phyloP scores from a whole-genome alignment of 1,140 invertebrate species.

The Drosophila simulans region DNA sequence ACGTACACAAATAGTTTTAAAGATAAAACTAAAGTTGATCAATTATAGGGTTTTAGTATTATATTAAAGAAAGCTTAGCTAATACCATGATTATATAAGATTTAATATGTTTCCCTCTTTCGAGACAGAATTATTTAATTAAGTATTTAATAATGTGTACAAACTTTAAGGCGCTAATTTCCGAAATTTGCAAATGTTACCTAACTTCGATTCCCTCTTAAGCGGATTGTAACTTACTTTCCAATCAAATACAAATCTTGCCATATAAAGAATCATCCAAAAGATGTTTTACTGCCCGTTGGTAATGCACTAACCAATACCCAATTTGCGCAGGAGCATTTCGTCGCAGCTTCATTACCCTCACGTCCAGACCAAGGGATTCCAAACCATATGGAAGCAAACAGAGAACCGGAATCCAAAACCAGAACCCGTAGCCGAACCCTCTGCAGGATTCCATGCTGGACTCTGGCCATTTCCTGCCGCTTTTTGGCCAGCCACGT shows the following conservation, averaged over 20 bases:
- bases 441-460: conserved; percentile 20
- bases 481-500: conserved; percentile 55
- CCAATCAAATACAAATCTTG: conserved; percentile 10
- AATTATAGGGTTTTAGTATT: not conserved
- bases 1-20: not conserved
- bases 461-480: conserved; percentile 25
- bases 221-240: not conserved
- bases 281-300: conserved; percentile 7
- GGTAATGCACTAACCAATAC: conserved; percentile 21
- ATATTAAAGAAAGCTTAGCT: not conserved
- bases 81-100: too few relatives aligned
- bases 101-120: too few relatives aligned
- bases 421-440: not conserved
- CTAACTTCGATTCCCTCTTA: too few relatives aligned
- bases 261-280: conserved; percentile 2
- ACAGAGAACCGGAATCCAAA: conserved; percentile 4
- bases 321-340: conserved; percentile 16
- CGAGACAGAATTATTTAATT: too few relatives aligned
- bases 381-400: conserved; percentile 31
- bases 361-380: conserved; percentile 19
- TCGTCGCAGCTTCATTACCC: conserved; percentile 17
- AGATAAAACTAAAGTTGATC: too few relatives aligned
- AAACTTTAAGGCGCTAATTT: too few relatives aligned
- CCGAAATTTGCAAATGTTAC: too few relatives aligned
- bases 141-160: too few relatives aligned